Conservation (phyloP, 1,140 invertebrate genomes). For the Drusus annulatus region DNA sequence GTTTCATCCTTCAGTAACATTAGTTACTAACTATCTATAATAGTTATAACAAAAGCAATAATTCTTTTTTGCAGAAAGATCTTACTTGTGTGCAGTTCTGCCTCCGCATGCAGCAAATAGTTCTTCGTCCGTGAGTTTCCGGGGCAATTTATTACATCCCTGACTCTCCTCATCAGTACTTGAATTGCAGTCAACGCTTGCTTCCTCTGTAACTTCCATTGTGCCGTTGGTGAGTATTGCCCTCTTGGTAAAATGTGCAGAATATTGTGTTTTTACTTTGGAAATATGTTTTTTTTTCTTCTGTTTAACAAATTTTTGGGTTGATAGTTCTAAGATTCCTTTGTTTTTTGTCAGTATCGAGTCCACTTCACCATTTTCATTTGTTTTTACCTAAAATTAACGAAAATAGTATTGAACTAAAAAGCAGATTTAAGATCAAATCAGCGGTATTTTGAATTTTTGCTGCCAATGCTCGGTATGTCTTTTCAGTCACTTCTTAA, state of each 20-base stretch:
- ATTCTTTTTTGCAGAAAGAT: conserved; percentile 29
- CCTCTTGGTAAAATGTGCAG: conserved; percentile 69
- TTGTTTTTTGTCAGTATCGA: conserved; percentile 34
- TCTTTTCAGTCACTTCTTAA: too few relatives aligned
- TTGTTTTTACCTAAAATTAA: conserved; percentile 51
- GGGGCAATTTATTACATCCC: conserved; percentile 54
- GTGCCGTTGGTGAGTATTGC: conserved; percentile 68
- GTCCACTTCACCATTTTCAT: conserved; percentile 62
- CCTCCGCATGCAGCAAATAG: conserved; percentile 84
- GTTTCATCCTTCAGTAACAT: too few relatives aligned
- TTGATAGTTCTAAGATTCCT: conserved; percentile 51
- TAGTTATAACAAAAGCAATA: not conserved
- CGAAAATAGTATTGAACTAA: too few relatives aligned
- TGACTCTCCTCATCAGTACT: conserved; percentile 25
- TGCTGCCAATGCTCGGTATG: too few relatives aligned
- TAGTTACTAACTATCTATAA: not conserved
- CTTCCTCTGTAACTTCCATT: conserved; percentile 15
- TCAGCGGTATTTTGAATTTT: too few relatives aligned
- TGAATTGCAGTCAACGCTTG: not conserved
- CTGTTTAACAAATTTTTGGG: conserved; percentile 55
- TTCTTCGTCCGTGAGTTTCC: conserved; percentile 80
- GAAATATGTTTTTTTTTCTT: conserved; percentile 47
- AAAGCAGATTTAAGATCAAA: too few relatives aligned
- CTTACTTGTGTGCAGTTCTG: conserved; percentile 85
- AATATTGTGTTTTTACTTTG: conserved; percentile 57